These are phyloP conservation scores for Manis crassicaudata DNA, from an alignment of 2,797 vertebrate species.

Conservation along the genomic window DNA sequence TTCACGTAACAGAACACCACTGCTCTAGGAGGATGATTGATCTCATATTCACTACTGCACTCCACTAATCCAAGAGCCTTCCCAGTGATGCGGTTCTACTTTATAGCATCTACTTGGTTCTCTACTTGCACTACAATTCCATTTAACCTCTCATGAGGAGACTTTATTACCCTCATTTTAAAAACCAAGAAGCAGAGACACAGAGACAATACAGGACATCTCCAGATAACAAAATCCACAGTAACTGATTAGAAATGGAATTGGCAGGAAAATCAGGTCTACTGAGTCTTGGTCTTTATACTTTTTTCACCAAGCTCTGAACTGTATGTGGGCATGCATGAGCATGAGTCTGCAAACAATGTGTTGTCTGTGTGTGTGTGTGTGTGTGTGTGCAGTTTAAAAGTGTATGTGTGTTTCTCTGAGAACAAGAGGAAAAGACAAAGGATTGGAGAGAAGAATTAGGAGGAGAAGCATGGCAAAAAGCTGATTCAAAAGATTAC, in stretches of 20 bases:
- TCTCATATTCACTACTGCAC: not conserved
- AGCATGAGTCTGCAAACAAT: not conserved
- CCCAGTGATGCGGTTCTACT: not conserved
- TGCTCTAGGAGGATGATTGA: not conserved
- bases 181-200: conserved; percentile 36
- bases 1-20: not conserved
- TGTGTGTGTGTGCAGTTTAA: not conserved
- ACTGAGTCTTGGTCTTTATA: not conserved
- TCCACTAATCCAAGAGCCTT: not conserved
- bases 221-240: conserved; percentile 33
- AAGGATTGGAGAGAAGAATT: not conserved
- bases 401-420: not conserved
- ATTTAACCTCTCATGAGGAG: not conserved
- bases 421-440: not conserved
- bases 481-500: not conserved
- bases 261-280: not conserved
- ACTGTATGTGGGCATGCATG: not conserved
- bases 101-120: not conserved
- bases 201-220: not conserved
- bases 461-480: not conserved
- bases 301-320: not conserved
- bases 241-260: conserved; percentile 1
- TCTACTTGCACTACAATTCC: not conserved
- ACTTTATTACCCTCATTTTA: not conserved
- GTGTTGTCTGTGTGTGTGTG: not conserved